Percentiles rank a stretch among this genome's conserved stretches.
Conservation (phyloP, 2,113 vertebrate species). For the Ceyx margarethae region DNA sequence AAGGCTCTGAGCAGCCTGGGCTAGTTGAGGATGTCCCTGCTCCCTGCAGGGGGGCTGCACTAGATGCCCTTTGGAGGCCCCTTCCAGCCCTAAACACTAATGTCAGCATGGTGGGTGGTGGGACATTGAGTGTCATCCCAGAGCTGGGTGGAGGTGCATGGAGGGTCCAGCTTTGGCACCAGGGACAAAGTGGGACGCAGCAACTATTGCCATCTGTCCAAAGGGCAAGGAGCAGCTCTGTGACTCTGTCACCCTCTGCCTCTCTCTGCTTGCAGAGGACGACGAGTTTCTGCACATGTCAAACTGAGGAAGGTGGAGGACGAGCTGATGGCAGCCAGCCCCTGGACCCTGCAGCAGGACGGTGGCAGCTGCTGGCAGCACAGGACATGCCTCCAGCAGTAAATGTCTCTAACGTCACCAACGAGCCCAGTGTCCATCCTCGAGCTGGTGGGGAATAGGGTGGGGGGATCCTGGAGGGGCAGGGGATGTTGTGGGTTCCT, state of each 20-base stretch:
- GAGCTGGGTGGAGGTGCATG: fast-evolving
- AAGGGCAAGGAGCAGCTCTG: not conserved
- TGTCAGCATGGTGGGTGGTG: fast-evolving
- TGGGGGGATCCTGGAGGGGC: not conserved
- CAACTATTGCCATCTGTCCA: fast-evolving
- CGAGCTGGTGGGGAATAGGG: not conserved
- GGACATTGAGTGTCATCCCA: not conserved
- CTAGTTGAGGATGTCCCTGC: too few relatives aligned
- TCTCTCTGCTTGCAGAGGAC: constrained; percentile 30
- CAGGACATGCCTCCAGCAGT: not conserved
- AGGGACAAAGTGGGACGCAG: not conserved
- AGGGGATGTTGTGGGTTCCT: not conserved
- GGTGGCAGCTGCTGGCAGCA: not conserved
- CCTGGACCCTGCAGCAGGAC: fast-evolving
- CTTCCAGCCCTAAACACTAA: too few relatives aligned
- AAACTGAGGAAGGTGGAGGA: not conserved
- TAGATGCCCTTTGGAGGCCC: too few relatives aligned
- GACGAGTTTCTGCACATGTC: constrained; percentile 54
- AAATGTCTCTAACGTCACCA: constrained; percentile 10
- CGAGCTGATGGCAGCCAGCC: fast-evolving
- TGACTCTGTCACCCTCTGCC: not conserved
- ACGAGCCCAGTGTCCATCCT: not conserved
- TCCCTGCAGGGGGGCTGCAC: too few relatives aligned
- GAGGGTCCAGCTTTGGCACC: not conserved
- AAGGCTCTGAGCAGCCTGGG: too few relatives aligned